Evolutionary conservation across 2,888 invertebrate species (phyloP).

Genomic region (Mythimna impura): DNA sequence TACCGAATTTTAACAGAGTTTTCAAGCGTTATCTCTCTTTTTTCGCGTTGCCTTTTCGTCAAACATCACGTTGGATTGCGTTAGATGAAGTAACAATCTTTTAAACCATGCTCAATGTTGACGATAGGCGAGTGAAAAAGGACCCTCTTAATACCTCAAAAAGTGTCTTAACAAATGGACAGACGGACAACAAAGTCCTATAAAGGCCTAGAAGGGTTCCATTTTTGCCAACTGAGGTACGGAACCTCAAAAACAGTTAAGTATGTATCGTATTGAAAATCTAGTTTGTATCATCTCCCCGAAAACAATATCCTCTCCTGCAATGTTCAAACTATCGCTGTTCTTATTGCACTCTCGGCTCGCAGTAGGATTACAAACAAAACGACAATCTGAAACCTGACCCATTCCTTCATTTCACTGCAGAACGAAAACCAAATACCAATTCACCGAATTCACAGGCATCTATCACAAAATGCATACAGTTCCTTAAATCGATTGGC

Average conservation of each 20-base stretch:
- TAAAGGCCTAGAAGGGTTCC: too few species aligned
- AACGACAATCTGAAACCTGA: constrained; percentile 15
- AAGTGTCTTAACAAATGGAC: too few species aligned
- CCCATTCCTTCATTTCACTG: constrained; percentile 21
- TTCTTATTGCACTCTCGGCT: constrained; percentile 6
- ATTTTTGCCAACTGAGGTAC: too few species aligned
- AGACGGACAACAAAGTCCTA: too few species aligned
- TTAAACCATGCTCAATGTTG: too few species aligned
- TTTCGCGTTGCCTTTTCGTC: too few species aligned
- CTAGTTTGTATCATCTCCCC: background rate
- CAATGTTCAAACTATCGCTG: background rate
- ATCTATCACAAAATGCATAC: constrained; percentile 29
- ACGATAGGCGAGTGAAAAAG: too few species aligned
- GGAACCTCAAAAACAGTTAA: background rate
- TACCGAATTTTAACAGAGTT: too few species aligned
- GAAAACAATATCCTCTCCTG: background rate
- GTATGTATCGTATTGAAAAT: background rate
- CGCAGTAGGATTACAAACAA: constrained; percentile 24
- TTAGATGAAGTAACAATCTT: too few species aligned
- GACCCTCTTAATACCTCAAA: too few species aligned
- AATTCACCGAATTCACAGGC: constrained; percentile 34
- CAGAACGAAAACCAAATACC: constrained; percentile 45
- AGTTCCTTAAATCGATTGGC: constrained; percentile 1
- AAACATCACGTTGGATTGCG: too few species aligned
- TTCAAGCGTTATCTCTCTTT: too few species aligned